These are phyloP conservation scores for Chroicocephalus ridibundus DNA, from an alignment of 2,113 vertebrate species.

Conservation along the genomic window DNA sequence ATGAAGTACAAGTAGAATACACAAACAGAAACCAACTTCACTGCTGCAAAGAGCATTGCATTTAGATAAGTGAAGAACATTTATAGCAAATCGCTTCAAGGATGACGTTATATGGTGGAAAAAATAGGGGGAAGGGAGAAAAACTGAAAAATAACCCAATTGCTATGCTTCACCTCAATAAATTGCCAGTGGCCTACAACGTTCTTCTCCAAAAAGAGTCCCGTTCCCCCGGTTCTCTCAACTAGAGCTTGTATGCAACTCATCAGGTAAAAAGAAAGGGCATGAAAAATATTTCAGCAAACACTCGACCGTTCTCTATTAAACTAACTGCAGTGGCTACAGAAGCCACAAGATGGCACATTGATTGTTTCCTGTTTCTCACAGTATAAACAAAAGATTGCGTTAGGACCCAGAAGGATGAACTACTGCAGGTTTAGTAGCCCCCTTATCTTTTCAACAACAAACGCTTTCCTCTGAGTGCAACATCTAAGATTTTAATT, in stretches of 20 bases:
- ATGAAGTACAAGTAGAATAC: neutral
- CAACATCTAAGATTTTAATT: neutral
- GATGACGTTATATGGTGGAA: neutral
- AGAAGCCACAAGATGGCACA: conserved; percentile 71
- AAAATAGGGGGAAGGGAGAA: neutral
- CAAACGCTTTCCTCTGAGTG: neutral
- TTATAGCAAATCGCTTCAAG: neutral
- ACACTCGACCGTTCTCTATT: neutral
- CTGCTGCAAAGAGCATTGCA: neutral
- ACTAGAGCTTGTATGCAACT: neutral
- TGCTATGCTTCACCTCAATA: neutral
- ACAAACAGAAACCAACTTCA: neutral
- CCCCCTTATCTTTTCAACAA: neutral
- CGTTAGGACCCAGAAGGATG: neutral
- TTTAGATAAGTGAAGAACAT: neutral
- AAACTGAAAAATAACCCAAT: neutral
- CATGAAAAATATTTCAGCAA: neutral
- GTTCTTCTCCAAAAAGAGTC: neutral
- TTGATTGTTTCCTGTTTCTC: neutral
- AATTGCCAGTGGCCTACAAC: neutral
- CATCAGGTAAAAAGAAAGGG: neutral
- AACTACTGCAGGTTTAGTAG: neutral
- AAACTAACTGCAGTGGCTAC: conserved; percentile 16
- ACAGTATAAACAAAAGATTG: neutral
- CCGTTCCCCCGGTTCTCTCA: neutral